A percentile compares a stretch with the other conserved stretches of the same genome.
phyloP scores from a whole-genome alignment of 1,140 invertebrate species.

The Hormaphis cornu region DNA sequence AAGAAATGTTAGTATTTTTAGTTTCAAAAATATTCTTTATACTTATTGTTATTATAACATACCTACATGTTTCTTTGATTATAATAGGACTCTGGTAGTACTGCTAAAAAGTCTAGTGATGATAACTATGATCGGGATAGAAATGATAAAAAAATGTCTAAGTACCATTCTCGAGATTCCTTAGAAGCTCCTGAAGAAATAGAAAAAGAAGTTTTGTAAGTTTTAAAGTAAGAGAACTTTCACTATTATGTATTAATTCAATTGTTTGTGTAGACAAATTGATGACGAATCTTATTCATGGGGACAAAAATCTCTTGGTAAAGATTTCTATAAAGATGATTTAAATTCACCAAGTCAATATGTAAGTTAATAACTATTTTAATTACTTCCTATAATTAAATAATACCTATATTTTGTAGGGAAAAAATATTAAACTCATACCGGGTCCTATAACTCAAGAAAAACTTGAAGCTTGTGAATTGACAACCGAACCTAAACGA shows the following conservation, averaged over 20 bases:
- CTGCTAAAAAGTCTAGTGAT: neutral
- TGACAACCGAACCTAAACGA: conserved; percentile 47
- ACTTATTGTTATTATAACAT: neutral
- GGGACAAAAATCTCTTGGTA: conserved; percentile 10
- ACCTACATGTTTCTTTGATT: neutral
- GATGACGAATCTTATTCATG: conserved; percentile 16
- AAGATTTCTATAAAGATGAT: conserved; percentile 27
- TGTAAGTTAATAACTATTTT: neutral
- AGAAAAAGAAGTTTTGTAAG: conserved; percentile 15
- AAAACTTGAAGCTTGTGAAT: conserved; percentile 52
- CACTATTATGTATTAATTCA: neutral
- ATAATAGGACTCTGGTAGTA: neutral
- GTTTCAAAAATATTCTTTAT: neutral
- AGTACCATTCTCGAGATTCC: conserved; percentile 15
- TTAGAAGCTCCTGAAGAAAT: conserved; percentile 15
- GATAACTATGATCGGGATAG: conserved; percentile 8
- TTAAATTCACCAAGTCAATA: conserved; percentile 1
- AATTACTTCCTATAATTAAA: neutral
- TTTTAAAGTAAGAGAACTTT: conserved; percentile 2
- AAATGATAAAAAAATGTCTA: conserved; percentile 8
- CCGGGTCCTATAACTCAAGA: conserved; percentile 54
- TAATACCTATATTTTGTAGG: neutral
- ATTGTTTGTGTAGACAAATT: neutral
- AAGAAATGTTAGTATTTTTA: conserved; percentile 10
- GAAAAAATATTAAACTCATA: conserved; percentile 44